A percentile compares a stretch with the other conserved stretches of the same genome.
Evolutionary conservation across 1,140 invertebrate genomes (phyloP).

Genomic region (Bombus consobrinus): DNA sequence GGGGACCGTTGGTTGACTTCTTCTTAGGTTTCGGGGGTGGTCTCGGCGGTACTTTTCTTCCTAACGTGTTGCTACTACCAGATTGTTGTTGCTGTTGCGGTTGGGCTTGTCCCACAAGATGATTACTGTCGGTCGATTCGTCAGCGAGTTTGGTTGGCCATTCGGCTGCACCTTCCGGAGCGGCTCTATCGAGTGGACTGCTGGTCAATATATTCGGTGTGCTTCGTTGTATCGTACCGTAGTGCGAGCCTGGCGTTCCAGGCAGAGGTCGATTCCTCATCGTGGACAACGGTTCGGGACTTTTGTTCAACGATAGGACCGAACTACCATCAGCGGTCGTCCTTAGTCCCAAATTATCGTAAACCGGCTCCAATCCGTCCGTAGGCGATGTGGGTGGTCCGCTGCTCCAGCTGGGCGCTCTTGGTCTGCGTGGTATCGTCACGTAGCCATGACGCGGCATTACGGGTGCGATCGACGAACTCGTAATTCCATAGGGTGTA

Average conservation of each 20-base stretch:
- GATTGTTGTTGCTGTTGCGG: constrained; percentile 78
- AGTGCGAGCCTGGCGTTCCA: constrained; percentile 84
- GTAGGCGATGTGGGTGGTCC: constrained; percentile 84
- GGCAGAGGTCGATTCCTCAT: constrained; percentile 82
- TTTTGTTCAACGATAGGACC: constrained; percentile 88
- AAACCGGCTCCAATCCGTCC: constrained; percentile 87
- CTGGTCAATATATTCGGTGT: constrained; percentile 74
- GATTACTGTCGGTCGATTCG: constrained; percentile 68
- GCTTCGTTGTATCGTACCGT: constrained; percentile 77
- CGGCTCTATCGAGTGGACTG: constrained; percentile 81
- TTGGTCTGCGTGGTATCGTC: constrained; percentile 91
- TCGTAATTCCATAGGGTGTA: constrained; percentile 86
- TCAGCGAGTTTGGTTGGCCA: constrained; percentile 77
- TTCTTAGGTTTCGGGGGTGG: constrained; percentile 92
- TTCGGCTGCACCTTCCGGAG: constrained; percentile 87
- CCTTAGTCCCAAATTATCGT: constrained; percentile 91
- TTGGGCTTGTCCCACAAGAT: constrained; percentile 66
- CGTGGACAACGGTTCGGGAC: constrained; percentile 75
- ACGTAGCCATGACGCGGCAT: constrained; percentile 90
- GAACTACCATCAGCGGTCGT: constrained; percentile 94
- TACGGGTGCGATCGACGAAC: constrained; percentile 84
- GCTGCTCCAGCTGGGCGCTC: constrained; percentile 91
- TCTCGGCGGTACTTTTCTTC: constrained; percentile 89
- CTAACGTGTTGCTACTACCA: constrained; percentile 71
- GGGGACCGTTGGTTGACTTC: constrained; percentile 85